Percentiles rank a stretch among this genome's conserved stretches.
Evolutionary conservation across 2,113 vertebrate species (phyloP).

Genomic region (Phainopepla nitens): DNA sequence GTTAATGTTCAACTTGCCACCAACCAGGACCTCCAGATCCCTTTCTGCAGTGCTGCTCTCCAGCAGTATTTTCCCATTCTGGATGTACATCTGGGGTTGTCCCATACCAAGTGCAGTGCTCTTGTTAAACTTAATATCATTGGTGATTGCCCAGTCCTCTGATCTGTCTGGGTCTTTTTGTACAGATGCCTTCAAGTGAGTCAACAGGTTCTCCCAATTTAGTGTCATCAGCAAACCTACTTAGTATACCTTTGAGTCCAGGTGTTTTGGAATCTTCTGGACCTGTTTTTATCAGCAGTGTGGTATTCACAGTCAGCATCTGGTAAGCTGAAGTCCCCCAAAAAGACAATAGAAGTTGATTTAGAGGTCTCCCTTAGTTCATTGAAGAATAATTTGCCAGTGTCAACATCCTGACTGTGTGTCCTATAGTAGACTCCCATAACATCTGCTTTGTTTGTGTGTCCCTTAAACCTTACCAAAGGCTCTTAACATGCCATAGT

Average conservation of each 20-base stretch:
- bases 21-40: accelerated
- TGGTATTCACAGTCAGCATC: background rate
- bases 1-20: background rate
- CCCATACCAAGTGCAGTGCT: background rate
- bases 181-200: background rate
- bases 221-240: background rate
- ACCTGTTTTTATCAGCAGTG: background rate
- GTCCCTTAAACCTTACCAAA: background rate
- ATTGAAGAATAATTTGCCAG: background rate
- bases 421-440: background rate
- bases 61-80: background rate
- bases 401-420: background rate
- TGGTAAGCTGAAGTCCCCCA: background rate
- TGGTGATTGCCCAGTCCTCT: background rate
- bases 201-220: background rate
- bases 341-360: background rate
- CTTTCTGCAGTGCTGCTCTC: background rate
- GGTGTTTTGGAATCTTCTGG: background rate
- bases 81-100: background rate
- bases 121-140: accelerated
- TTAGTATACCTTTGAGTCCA: background rate
- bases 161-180: background rate
- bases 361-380: background rate
- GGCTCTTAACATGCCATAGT: background rate
- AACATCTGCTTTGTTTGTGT: background rate